A percentile compares a stretch with the other conserved stretches of the same genome.
phyloP scores from a whole-genome alignment of 2,113 vertebrate species.

The Apteryx mantelli region DNA sequence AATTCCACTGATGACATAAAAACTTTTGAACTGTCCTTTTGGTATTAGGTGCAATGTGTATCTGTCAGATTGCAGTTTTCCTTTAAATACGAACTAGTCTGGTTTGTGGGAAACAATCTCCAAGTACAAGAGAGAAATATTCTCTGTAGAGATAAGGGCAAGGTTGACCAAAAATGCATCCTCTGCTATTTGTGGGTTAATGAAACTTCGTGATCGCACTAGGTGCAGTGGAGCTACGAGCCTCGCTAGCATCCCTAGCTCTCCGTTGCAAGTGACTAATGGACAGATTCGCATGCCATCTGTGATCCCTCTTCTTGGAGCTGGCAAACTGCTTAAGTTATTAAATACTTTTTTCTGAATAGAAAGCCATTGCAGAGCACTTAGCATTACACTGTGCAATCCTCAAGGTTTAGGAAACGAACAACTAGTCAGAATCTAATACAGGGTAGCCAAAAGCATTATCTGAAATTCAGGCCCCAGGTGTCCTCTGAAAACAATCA shows the following conservation, averaged over 20 bases:
- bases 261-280: fast-evolving
- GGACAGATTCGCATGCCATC: neutral
- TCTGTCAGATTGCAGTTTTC: neutral
- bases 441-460: neutral
- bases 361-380: neutral
- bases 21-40: neutral
- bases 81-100: neutral
- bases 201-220: neutral
- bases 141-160: neutral
- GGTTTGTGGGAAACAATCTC: neutral
- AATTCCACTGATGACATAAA: neutral
- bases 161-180: neutral
- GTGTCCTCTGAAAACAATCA: neutral
- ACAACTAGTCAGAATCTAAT: neutral
- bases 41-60: fast-evolving
- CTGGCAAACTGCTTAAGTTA: neutral
- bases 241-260: neutral
- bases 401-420: neutral
- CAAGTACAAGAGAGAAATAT: neutral
- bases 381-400: neutral
- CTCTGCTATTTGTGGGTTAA: neutral
- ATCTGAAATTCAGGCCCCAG: fast-evolving
- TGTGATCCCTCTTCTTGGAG: neutral
- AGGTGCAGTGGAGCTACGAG: neutral
- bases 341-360: neutral